These are phyloP conservation scores for Paraplagusia blochii DNA, from an alignment of 2,113 vertebrate genomes.

Conservation along the genomic window DNA sequence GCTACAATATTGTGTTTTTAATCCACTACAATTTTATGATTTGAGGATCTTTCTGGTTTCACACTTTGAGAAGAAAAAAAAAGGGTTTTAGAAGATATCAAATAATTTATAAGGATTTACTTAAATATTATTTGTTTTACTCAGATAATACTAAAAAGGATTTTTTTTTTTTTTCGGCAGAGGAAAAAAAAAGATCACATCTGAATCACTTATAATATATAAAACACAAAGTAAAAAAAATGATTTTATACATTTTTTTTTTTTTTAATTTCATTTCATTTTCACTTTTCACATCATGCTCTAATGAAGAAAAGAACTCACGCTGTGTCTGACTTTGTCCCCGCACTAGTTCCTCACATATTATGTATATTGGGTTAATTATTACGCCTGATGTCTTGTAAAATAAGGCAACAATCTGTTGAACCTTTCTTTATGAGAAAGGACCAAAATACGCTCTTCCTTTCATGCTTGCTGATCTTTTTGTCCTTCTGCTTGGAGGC, in stretches of 20 bases:
- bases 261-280: neutral
- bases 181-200: too few species aligned
- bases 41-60: too few species aligned
- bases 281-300: neutral
- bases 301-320: too few species aligned
- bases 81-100: too few species aligned
- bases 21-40: neutral
- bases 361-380: constrained; percentile 30
- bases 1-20: neutral
- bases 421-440: constrained; percentile 14
- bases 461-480: constrained; percentile 18
- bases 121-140: too few species aligned
- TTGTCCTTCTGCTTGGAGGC: constrained; percentile 14
- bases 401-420: constrained; percentile 14
- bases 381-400: constrained; percentile 7
- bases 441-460: constrained; percentile 1
- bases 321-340: constrained; percentile 9
- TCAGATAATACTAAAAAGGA: too few species aligned
- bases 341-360: constrained; percentile 7
- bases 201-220: too few species aligned
- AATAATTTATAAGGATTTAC: too few species aligned
- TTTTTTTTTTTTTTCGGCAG: too few species aligned
- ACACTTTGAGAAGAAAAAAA: too few species aligned
- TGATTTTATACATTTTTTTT: too few species aligned
- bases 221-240: too few species aligned